Percentiles rank a stretch among this genome's conserved stretches.
phyloP scores from a whole-genome alignment of 2,888 invertebrate species.

The Diachrysia chrysitis region DNA sequence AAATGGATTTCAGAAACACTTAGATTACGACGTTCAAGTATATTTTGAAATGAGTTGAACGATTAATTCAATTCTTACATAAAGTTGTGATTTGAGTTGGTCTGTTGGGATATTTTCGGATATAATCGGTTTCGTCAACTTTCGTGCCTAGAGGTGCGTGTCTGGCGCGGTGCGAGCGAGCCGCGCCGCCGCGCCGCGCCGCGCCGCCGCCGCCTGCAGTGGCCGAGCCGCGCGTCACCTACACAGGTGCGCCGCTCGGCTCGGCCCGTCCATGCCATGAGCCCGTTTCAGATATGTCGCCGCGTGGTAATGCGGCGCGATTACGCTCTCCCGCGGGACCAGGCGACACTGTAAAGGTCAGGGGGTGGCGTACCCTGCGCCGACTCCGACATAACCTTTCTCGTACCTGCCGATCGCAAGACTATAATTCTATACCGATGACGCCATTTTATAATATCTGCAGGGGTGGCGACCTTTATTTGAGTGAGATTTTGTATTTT shows the following conservation, averaged over 20 bases:
- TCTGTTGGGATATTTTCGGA: conserved; percentile 35
- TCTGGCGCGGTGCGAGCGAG: conserved; percentile 54
- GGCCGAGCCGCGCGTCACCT: conserved; percentile 34
- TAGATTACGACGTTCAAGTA: no score
- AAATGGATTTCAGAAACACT: no score
- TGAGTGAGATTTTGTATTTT: conserved; percentile 70
- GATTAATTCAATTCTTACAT: not conserved
- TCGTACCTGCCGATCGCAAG: conserved; percentile 69
- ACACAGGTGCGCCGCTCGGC: conserved; percentile 72
- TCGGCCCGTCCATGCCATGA: conserved; percentile 66
- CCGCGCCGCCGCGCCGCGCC: conserved; percentile 63
- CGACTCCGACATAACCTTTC: conserved; percentile 71
- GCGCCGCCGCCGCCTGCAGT: conserved; percentile 62
- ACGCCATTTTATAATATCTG: conserved; percentile 76
- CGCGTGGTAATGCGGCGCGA: conserved; percentile 73
- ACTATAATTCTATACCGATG: conserved; percentile 66
- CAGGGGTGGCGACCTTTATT: conserved; percentile 71
- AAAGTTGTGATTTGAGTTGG: conserved; percentile 1
- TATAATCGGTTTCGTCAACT: not conserved
- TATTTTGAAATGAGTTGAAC: not conserved
- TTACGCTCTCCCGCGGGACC: conserved; percentile 71
- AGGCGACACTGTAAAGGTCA: conserved; percentile 74
- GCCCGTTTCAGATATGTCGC: conserved; percentile 65
- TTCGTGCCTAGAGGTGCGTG: conserved; percentile 52
- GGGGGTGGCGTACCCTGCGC: conserved; percentile 66